Conservation (phyloP, 1,140 invertebrate species). For the Lasioglossum albipes region DNA sequence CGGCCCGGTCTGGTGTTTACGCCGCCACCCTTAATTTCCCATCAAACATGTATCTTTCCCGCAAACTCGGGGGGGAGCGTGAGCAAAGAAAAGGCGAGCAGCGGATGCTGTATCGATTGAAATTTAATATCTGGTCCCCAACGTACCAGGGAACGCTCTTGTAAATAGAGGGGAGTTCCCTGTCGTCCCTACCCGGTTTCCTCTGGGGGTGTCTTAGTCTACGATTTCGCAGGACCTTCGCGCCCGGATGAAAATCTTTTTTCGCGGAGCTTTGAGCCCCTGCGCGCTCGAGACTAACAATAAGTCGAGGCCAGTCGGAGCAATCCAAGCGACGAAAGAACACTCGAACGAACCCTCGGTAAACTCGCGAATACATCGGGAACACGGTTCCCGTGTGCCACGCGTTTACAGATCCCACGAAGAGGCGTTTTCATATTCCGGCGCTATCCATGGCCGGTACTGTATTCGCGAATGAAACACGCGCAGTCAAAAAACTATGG, state of each 20-base stretch:
- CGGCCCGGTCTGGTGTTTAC: constrained; percentile 47
- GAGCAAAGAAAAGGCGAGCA: constrained; percentile 64
- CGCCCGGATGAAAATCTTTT: constrained; percentile 14
- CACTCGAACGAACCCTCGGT: too few species aligned
- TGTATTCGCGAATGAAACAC: not conserved
- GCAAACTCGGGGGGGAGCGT: constrained; percentile 37
- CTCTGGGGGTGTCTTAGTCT: constrained; percentile 33
- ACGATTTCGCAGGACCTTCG: constrained; percentile 34
- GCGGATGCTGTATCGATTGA: constrained; percentile 72
- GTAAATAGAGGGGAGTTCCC: constrained; percentile 65
- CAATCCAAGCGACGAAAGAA: too few species aligned
- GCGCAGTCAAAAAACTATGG: constrained; percentile 2
- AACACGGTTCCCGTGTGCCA: not conserved
- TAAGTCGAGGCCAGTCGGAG: too few species aligned
- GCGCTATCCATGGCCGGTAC: too few species aligned
- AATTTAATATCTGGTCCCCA: constrained; percentile 72
- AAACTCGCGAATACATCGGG: not conserved
- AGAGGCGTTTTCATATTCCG: not conserved
- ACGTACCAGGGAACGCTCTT: constrained; percentile 59
- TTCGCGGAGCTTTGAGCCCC: constrained; percentile 1
- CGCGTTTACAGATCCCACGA: not conserved
- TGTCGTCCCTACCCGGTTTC: constrained; percentile 45
- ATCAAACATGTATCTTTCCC: constrained; percentile 65
- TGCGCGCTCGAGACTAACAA: too few species aligned
- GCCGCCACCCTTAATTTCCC: constrained; percentile 64